Percentiles rank a stretch among this genome's conserved stretches.
Evolutionary conservation across 2,888 invertebrate species (phyloP).

Genomic region (Drosophila mercatorum): DNA sequence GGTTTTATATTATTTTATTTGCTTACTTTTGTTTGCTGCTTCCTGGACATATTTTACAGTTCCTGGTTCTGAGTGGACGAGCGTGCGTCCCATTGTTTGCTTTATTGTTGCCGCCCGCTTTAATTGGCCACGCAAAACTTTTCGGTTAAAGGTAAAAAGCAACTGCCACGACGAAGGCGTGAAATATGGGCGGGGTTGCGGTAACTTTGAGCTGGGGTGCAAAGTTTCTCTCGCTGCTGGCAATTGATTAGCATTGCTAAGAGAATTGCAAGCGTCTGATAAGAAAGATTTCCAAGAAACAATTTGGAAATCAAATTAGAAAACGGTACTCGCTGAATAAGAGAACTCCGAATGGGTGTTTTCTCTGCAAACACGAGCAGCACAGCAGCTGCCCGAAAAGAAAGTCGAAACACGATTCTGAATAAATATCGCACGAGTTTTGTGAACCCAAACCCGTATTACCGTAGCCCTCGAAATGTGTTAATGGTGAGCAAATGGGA

Average conservation of each 20-base stretch:
- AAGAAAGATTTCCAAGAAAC: constrained; percentile 13
- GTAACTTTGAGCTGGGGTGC: background rate
- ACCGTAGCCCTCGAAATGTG: background rate
- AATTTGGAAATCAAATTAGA: constrained; percentile 57
- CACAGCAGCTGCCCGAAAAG: constrained; percentile 9
- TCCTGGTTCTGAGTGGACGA: constrained; percentile 6
- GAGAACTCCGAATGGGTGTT: constrained; percentile 15
- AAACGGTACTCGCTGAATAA: constrained; percentile 48
- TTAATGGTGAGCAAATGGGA: background rate
- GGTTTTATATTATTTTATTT: constrained; percentile 11
- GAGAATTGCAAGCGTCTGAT: constrained; percentile 30
- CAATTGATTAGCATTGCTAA: constrained; percentile 56
- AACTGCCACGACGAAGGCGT: constrained; percentile 2
- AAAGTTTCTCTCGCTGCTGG: constrained; percentile 9
- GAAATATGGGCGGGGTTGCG: background rate
- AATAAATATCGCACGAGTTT: constrained; percentile 8
- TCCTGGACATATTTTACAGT: constrained; percentile 37
- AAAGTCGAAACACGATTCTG: constrained; percentile 19
- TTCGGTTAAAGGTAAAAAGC: constrained; percentile 26
- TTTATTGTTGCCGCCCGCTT: constrained; percentile 32
- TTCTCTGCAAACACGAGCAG: background rate
- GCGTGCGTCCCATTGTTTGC: constrained; percentile 19
- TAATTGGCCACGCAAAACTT: constrained; percentile 44
- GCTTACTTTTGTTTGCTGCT: constrained; percentile 24
- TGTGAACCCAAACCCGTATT: background rate